Evolutionary conservation across 2,888 invertebrate species (phyloP), one percentile per base, ranked within the genome.

Genomic region (Ormia ochracea): DNA sequence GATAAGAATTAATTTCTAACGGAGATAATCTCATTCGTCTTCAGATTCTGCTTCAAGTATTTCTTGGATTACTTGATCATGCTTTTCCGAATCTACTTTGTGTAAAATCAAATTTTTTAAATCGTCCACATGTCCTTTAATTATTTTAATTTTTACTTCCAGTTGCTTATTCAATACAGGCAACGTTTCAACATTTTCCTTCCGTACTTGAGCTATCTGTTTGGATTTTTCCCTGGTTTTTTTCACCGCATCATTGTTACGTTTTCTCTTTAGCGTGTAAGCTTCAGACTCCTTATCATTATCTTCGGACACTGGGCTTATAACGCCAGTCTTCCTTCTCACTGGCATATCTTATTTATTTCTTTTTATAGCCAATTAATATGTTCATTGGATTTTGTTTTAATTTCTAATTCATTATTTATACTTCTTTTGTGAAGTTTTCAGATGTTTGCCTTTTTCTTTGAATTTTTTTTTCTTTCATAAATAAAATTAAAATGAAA

Each of bases 201-300:
- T 89, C 1, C 89, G 87, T n/a, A 88, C 87, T 31, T 81, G 85
- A 0, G 89, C 88, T 0, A 87, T 84, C 79, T 87, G 85, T 41
- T 87, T 88, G 1, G 88, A 87, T 78, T 89, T 89, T 54, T 87
- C 87, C 36, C 89, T 86, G 9, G 90, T 88, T 48, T 87, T 87
- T 70, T 89, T 89, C 10, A 89, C 89, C 5, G 89, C 90, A 86
- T 89, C 86, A 83, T 89, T 89, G 78, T 89, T 89, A 80, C 89
- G 84, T 83, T 87, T 83, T 82, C 90, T 85, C 84, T 90, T 89
- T 78, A 87, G 83, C 77, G 85, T 84, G 76, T 89, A 89, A 48
- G 85, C 86, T 38, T 86, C 86, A 69, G 85, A 85, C 31, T 84
- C 84, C 17, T 83, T 81, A 5, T 84, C 83, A 45, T 81, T 82